Conservation (phyloP, 2,113 vertebrate species). For the Coturnix japonica region DNA sequence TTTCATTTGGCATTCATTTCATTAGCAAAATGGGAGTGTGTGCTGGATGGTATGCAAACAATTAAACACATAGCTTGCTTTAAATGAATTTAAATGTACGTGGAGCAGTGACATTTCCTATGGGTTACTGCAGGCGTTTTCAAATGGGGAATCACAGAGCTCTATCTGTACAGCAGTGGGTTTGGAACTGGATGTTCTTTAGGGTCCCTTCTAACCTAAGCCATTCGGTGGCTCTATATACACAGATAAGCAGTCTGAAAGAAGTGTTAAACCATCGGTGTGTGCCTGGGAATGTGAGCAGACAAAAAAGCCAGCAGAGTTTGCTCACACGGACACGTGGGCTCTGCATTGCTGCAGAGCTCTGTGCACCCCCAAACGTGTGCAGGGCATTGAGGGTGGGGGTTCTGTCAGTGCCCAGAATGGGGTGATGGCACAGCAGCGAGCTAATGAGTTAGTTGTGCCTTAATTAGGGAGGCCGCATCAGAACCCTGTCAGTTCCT, state of each 20-base stretch:
- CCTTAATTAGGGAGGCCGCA: no score
- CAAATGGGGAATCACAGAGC: neutral
- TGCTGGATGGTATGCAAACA: neutral
- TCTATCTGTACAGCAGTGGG: no score
- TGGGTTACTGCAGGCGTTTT: fast-evolving
- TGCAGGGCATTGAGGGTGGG: neutral
- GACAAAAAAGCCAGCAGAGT: neutral
- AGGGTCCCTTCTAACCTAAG: no score
- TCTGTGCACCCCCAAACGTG: neutral
- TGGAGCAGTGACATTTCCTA: fast-evolving
- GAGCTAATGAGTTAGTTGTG: no score
- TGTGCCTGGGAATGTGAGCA: fast-evolving
- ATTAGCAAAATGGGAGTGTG: neutral
- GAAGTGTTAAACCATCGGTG: fast-evolving
- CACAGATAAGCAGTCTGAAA: neutral
- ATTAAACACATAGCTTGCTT: neutral
- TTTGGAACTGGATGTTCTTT: no score
- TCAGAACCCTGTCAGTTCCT: neutral
- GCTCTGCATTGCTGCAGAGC: neutral
- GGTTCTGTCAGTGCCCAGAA: no score
- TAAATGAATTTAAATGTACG: fast-evolving
- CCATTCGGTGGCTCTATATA: no score
- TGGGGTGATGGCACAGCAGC: no score
- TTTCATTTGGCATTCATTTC: neutral
- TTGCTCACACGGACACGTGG: fast-evolving